phyloP scores from a whole-genome alignment of 2,113 vertebrate genomes.

The Chaetorhynchus papuensis region DNA sequence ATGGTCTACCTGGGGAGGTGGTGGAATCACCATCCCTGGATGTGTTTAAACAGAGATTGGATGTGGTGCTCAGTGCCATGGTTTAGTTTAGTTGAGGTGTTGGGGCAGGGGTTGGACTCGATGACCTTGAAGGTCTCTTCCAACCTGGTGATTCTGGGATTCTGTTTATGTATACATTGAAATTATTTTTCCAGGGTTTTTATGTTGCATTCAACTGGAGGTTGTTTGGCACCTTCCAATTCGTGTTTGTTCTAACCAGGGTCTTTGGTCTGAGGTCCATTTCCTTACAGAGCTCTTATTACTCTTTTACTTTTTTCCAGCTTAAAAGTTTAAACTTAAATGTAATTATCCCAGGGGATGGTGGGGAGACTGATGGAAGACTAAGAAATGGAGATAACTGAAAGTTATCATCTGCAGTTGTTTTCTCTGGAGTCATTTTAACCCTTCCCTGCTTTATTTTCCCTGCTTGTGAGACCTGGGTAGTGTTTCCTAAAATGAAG shows the following conservation, averaged over 20 bases:
- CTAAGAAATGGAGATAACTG: neutral
- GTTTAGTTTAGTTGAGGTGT: too few species aligned
- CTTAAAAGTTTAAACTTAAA: neutral
- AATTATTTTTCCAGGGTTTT: neutral
- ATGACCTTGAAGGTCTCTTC: too few species aligned
- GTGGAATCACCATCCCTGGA: too few species aligned
- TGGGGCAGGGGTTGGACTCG: too few species aligned
- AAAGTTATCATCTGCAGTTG: neutral
- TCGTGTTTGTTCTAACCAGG: neutral
- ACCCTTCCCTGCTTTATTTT: neutral
- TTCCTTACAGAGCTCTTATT: neutral
- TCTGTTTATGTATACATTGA: rapidly evolving
- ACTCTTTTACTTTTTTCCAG: neutral
- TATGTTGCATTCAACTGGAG: neutral
- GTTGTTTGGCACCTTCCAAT: neutral
- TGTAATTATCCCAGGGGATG: neutral
- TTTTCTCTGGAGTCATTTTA: neutral
- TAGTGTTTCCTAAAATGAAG: neutral
- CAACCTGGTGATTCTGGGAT: too few species aligned
- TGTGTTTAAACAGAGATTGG: too few species aligned
- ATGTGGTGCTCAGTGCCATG: too few species aligned
- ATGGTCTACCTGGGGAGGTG: too few species aligned
- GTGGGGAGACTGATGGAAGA: neutral
- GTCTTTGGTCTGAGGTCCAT: neutral
- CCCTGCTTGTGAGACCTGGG: neutral